Evolutionary conservation across 2,113 vertebrate species (phyloP).

Genomic region (Tupaia tana): DNA sequence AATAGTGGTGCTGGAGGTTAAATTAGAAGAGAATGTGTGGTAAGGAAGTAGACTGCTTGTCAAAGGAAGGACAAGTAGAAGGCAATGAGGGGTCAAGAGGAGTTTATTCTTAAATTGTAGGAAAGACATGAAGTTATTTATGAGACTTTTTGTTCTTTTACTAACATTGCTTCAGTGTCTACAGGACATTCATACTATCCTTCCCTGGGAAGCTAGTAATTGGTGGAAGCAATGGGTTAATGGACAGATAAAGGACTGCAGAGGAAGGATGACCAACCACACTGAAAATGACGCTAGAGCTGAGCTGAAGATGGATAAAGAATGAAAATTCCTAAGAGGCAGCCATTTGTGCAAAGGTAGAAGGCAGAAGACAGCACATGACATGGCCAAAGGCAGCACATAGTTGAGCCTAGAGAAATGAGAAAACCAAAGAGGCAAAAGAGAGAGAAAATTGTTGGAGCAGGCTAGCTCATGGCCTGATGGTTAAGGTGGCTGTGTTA

Average conservation of each 20-base stretch:
- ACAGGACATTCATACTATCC: background rate
- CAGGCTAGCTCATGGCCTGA: background rate
- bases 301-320: background rate
- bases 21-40: background rate
- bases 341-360: background rate
- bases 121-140: background rate
- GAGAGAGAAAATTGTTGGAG: background rate
- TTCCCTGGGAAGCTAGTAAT: background rate
- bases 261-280: background rate
- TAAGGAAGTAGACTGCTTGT: background rate
- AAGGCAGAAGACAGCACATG: background rate
- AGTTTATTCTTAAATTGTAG: slow-evolving; percentile 2
- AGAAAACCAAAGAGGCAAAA: background rate
- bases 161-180: background rate
- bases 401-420: background rate
- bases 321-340: background rate
- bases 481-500: too few relatives aligned
- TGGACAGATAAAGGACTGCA: background rate
- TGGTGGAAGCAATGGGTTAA: background rate
- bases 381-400: background rate
- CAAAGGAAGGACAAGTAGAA: slow-evolving; percentile 34
- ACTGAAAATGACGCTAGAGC: background rate
- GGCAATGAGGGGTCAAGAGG: background rate
- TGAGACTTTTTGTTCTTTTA: background rate
- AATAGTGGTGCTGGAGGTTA: background rate